Percentiles rank a stretch among this genome's conserved stretches.
phyloP scores from a whole-genome alignment of 2,797 vertebrate species.

The Babyrousa celebensis region DNA sequence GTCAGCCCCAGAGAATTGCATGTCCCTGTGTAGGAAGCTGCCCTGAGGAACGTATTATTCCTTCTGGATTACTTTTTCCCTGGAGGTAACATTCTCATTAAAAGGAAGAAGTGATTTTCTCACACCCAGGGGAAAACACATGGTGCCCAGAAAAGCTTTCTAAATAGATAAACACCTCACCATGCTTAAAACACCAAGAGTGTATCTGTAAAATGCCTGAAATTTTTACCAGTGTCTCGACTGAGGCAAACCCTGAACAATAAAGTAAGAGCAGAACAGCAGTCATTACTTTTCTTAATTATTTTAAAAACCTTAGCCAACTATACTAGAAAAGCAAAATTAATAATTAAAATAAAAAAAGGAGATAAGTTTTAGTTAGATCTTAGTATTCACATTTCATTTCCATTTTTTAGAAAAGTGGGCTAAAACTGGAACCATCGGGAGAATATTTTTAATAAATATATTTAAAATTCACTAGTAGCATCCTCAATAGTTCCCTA shows the following conservation, averaged over 20 bases:
- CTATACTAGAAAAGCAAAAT: slow-evolving; percentile 15
- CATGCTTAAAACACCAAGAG: slow-evolving; percentile 22
- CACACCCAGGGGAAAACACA: slow-evolving; percentile 47
- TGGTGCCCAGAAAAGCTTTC: slow-evolving; percentile 62
- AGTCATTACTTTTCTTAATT: not conserved
- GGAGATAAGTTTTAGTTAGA: not conserved
- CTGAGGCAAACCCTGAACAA: not conserved
- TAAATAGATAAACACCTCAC: slow-evolving; percentile 77
- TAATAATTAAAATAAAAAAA: not conserved
- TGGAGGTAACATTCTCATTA: slow-evolving; percentile 79
- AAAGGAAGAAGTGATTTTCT: slow-evolving; percentile 81
- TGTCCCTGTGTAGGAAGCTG: slow-evolving; percentile 28
- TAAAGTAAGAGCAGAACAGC: not conserved
- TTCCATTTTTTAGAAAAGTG: not conserved
- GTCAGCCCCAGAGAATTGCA: slow-evolving; percentile 60
- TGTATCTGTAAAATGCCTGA: slow-evolving; percentile 46
- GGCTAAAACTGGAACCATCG: not conserved
- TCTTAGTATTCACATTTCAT: not conserved
- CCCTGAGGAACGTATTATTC: slow-evolving; percentile 72
- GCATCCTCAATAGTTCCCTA: not conserved
- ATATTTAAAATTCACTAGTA: slow-evolving; percentile 14
- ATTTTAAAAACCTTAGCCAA: not conserved
- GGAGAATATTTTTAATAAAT: not conserved
- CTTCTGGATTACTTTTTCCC: slow-evolving; percentile 68
- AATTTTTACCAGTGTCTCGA: not conserved